A percentile compares a stretch with the other conserved stretches of the same genome.
Conservation (phyloP, 2,113 vertebrate genomes). For the Sapajus apella region DNA sequence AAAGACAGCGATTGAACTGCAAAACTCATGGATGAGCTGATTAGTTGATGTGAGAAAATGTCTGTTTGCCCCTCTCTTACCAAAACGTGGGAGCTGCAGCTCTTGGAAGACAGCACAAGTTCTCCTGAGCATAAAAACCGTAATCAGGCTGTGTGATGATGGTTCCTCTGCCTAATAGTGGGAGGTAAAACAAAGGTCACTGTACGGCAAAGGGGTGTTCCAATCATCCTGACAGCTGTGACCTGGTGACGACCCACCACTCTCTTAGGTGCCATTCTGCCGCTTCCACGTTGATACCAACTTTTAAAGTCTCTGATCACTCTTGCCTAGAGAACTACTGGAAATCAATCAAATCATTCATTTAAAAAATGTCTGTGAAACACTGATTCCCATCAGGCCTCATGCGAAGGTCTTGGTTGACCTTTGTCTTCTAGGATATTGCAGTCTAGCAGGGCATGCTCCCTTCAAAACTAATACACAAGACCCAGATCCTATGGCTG, state of each 20-base stretch:
- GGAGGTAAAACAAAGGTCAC: not conserved
- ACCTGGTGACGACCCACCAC: too few species aligned
- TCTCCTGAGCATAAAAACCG: not conserved
- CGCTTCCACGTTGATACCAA: not conserved
- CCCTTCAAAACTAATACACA: not conserved
- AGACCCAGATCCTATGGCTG: not conserved
- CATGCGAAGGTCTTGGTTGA: not conserved
- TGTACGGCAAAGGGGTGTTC: not conserved
- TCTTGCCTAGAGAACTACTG: not conserved
- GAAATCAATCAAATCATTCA: not conserved
- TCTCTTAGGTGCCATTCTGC: not conserved
- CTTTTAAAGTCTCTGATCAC: not conserved
- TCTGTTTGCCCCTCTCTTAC: not conserved
- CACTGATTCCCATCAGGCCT: not conserved
- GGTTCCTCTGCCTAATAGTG: not conserved
- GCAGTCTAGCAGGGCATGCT: not conserved
- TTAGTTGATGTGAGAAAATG: not conserved
- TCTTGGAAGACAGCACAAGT: not conserved
- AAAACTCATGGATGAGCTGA: not conserved
- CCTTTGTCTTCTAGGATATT: not conserved
- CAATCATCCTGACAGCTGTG: not conserved
- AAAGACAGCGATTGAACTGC: not conserved
- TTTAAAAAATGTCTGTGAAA: not conserved
- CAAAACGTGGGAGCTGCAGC: too few species aligned
- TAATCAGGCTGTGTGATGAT: rapidly evolving